Evolutionary conservation across 1,140 invertebrate species (phyloP).

Genomic region (Adoxophyes honmai): DNA sequence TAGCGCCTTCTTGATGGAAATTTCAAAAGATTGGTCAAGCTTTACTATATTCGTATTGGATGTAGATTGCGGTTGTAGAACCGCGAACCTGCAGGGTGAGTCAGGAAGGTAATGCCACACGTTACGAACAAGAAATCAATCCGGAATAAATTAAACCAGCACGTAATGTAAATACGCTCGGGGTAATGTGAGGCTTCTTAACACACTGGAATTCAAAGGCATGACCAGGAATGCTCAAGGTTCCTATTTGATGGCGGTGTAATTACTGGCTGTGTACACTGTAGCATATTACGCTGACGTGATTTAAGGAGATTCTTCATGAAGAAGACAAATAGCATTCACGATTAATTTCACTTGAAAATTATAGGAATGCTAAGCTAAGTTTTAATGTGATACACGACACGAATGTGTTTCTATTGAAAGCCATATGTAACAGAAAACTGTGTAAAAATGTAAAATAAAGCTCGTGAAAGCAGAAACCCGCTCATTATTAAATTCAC

Average conservation of each 20-base stretch:
- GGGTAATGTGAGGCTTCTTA: slow-evolving; percentile 7
- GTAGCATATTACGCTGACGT: neutral
- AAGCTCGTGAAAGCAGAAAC: too few species aligned
- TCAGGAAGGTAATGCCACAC: neutral
- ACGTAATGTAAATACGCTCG: slow-evolving; percentile 10
- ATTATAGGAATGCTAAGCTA: too few species aligned
- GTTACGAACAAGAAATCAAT: slow-evolving; percentile 12
- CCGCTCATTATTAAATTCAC: too few species aligned
- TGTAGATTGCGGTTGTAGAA: too few species aligned
- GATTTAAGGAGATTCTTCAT: neutral
- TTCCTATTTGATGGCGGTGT: neutral
- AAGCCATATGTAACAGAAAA: too few species aligned
- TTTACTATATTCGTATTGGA: too few species aligned
- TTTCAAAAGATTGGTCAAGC: too few species aligned
- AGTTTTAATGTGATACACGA: too few species aligned
- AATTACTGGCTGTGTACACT: slow-evolving; percentile 11
- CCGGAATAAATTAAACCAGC: slow-evolving; percentile 7
- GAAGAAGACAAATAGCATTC: neutral
- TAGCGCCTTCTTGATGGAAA: too few species aligned
- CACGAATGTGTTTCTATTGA: too few species aligned
- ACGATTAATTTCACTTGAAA: too few species aligned
- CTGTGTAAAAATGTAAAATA: too few species aligned
- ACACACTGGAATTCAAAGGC: slow-evolving; percentile 8
- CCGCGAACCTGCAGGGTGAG: neutral
- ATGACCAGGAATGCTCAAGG: neutral